Evolutionary conservation across 2,888 invertebrate species (phyloP), one percentile per base, ranked within the genome.

Genomic region (Marasmarcha lunaedactyla): DNA sequence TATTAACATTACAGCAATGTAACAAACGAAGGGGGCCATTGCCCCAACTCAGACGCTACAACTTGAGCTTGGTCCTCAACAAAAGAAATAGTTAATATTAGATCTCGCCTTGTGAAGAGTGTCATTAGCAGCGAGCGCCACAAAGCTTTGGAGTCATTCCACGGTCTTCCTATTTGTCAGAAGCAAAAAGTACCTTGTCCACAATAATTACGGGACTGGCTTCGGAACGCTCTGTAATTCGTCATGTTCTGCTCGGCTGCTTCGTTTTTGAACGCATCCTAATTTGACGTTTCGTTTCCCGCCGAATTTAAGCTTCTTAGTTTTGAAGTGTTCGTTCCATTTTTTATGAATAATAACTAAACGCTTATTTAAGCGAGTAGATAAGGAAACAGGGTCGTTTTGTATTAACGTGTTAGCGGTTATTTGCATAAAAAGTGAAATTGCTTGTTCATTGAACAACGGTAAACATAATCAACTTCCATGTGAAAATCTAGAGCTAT

Each of bases 121-220:
- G 77, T 79, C 81, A 81, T 83, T 83, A 81, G 74, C 64, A 71
- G 72, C 67, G 63, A 71, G 72, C 67, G 63, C 67, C 67, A 77
- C 77, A 79, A 78, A 77, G 78, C 74, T 68, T 57, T 71, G 59
- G 57, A 73, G 70, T 72, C 73, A 73, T 76, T 77, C 77, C 72
- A 72, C 64, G 73, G 69, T 72, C 68, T 69, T 74, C 74, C 79
- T 79, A 79, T 83, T 81, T 77, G 79, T 81, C 76, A 74, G 74
- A 63, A 66, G 77, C 74, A 79, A 81, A 81, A 83, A 83, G 68
- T 74, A 72, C 69, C 79, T 76, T 73, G 79, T 77, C 81, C 78
- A 78, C 78, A 77, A 79, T 83, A 77, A 83, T 83, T 83, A 83
- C 74, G 78, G 69, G 77, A 72, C 79, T 68, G 74, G 76, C 74